phyloP scores from a whole-genome alignment of 2,888 invertebrate genomes.

The Ichneumoninae sp. region DNA sequence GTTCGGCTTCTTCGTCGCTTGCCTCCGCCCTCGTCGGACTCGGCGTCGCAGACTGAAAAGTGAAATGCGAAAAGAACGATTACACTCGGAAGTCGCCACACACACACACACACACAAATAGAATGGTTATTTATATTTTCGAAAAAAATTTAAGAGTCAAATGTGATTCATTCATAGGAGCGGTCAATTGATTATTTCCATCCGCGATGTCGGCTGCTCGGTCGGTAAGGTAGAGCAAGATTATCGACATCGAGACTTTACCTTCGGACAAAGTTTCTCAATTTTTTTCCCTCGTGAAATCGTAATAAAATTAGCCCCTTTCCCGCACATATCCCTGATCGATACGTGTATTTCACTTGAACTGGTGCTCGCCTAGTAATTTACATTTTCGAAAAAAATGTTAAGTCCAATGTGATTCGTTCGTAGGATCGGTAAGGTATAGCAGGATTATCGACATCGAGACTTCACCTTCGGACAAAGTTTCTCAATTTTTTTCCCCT shows the following conservation, averaged over 20 bases:
- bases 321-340: neutral
- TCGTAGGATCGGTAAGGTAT: neutral
- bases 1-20: constrained; percentile 96
- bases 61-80: constrained; percentile 54
- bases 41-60: constrained; percentile 85
- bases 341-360: constrained; percentile 21
- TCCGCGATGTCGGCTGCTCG: neutral
- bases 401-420: neutral
- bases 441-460: constrained; percentile 18
- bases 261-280: neutral
- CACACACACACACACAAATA: neutral
- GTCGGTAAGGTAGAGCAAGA: neutral
- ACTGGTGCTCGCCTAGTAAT: constrained; percentile 7
- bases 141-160: neutral
- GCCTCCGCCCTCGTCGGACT: constrained; percentile 90
- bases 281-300: neutral
- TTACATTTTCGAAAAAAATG: neutral
- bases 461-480: neutral
- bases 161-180: neutral
- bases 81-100: neutral
- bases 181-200: neutral
- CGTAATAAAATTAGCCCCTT: constrained; percentile 15
- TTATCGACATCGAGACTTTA: constrained; percentile 14
- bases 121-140: neutral
- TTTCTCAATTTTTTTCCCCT: neutral